These are phyloP conservation scores for Agapornis roseicollis DNA, from an alignment of 2,113 vertebrate species.

Conservation along the genomic window DNA sequence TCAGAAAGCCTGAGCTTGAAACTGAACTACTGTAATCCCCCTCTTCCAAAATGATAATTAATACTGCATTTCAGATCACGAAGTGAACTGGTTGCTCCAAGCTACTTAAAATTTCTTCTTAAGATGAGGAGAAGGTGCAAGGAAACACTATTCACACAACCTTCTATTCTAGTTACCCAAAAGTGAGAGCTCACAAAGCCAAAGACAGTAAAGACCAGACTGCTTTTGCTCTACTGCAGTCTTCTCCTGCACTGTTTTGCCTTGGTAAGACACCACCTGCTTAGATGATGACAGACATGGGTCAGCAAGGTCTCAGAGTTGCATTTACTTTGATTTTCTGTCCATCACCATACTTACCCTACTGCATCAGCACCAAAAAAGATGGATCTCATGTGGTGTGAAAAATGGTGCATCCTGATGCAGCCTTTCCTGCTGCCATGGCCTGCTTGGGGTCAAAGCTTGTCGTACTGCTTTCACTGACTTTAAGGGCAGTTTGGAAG, in stretches of 20 bases:
- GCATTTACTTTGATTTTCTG: background rate
- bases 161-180: background rate
- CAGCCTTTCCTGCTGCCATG: background rate
- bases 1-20: background rate
- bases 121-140: background rate
- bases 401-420: background rate
- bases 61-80: background rate
- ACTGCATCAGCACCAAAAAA: background rate
- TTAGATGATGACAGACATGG: background rate
- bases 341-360: background rate
- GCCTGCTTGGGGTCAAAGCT: accelerated
- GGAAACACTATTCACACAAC: background rate
- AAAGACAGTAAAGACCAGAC: background rate
- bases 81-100: background rate
- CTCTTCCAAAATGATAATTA: background rate
- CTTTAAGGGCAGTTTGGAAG: background rate
- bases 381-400: background rate
- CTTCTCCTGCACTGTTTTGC: background rate
- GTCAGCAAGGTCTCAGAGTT: background rate
- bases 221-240: background rate
- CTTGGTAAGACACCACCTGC: background rate
- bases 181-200: background rate
- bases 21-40: background rate
- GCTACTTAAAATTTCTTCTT: background rate
- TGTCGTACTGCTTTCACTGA: background rate